A percentile compares a stretch with the other conserved stretches of the same genome.
Conservation (phyloP, 2,113 vertebrate genomes). For the Machaerirhynchus nigripectus region DNA sequence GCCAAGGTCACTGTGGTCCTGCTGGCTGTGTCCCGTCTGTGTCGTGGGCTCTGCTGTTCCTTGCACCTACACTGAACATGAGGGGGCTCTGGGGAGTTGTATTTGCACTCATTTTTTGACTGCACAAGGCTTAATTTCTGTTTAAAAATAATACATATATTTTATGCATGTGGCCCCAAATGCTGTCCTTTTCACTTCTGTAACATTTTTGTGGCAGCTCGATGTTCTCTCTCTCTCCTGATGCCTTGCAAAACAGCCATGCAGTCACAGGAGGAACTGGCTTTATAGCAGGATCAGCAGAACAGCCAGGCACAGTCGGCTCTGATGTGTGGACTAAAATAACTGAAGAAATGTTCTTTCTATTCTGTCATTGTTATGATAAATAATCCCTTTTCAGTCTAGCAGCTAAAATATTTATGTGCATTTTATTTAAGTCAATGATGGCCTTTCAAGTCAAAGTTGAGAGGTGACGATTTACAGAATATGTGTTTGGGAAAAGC, state of each 20-base stretch:
- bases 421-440: conserved; percentile 50
- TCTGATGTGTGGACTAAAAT: conserved; percentile 20
- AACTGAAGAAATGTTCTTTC: conserved; percentile 22
- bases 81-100: background rate
- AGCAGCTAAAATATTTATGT: conserved; percentile 56
- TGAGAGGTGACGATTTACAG: conserved; percentile 31
- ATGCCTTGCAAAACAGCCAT: background rate
- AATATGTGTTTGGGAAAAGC: background rate
- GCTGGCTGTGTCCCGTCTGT: background rate
- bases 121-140: background rate
- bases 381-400: conserved; percentile 34
- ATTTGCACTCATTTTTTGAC: background rate
- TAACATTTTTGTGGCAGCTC: background rate
- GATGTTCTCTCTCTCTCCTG: background rate
- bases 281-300: conserved; percentile 47
- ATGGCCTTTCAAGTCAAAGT: conserved; percentile 48
- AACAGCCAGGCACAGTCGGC: background rate
- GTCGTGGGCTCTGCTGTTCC: background rate
- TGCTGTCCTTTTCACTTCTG: background rate
- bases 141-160: background rate
- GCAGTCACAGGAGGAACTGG: conserved; percentile 19
- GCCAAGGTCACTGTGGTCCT: conserved; percentile 7
- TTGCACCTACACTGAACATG: background rate
- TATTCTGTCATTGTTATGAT: conserved; percentile 31
- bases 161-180: background rate